Conservation (phyloP, 2,888 invertebrate genomes). For the Chloroclysta siterata region DNA sequence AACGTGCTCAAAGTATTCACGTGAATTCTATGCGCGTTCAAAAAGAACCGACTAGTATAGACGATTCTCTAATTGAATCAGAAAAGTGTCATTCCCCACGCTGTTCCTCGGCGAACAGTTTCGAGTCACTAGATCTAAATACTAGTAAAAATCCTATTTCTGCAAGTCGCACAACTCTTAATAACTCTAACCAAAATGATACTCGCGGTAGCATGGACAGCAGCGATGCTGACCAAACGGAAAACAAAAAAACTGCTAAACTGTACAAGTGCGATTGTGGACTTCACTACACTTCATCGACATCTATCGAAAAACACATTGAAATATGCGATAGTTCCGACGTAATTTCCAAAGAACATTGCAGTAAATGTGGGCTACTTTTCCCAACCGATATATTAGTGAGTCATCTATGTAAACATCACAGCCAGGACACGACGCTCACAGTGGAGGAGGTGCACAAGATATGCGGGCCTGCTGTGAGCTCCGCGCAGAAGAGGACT, state of each 20-base stretch:
- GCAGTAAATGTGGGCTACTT: slow-evolving; percentile 53
- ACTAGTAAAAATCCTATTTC: slow-evolving; percentile 4
- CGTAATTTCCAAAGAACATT: slow-evolving; percentile 47
- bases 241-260: slow-evolving; percentile 18
- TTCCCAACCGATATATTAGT: slow-evolving; percentile 54
- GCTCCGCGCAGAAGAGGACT: too few species aligned
- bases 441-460: slow-evolving; percentile 29
- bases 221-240: slow-evolving; percentile 1
- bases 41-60: background rate
- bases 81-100: background rate
- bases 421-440: slow-evolving; percentile 41
- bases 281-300: slow-evolving; percentile 50
- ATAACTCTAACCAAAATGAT: background rate
- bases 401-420: slow-evolving; percentile 55
- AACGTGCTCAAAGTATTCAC: background rate
- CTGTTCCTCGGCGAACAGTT: slow-evolving; percentile 2
- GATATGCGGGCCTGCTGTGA: too few species aligned
- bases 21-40: background rate
- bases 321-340: slow-evolving; percentile 33
- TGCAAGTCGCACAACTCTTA: slow-evolving; percentile 3
- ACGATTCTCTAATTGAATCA: background rate
- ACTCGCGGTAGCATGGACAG: background rate
- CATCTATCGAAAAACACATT: slow-evolving; percentile 47
- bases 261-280: slow-evolving; percentile 55
- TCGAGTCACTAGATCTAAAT: slow-evolving; percentile 3